Evolutionary conservation across 1,140 invertebrate genomes (phyloP), one percentile per base, ranked within the genome.

Genomic region (Lepidurus packardi): DNA sequence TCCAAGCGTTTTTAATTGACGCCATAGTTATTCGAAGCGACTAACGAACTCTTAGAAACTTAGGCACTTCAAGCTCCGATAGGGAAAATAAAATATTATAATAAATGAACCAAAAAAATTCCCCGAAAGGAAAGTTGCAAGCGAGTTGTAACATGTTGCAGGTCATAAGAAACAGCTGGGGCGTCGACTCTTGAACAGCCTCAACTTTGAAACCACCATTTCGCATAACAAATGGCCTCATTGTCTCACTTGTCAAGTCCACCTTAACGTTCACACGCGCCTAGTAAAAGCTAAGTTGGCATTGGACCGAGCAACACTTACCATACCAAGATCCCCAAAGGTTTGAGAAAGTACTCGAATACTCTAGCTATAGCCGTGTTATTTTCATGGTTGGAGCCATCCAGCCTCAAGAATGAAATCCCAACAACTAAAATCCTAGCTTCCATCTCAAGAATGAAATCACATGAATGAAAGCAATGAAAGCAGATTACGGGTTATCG

Each of bases 191-290:
- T 34, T 4, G 34, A 21, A 65, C 13, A 65, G 21, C 21, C 53
- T 65, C 16, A 21, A 13, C 21, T 13, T 13, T n/a, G 53, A 65
- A 65, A 13, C 53, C 53, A 21, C 16, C 53, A 65, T 65, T 16
- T 65, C 16, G 21, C 53, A 65, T 65, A 65, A 65, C 53, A 65
- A 65, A 65, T 65, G 53, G 53, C 8, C 53, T 65, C 53, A 65
- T 65, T 65, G 8, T 65, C 21, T 65, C 53, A 21, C 53, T 65
- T 65, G 53, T 65, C 53, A 65, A 65, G 13, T 65, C 1, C 53
- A 21, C 16, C 53, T 34, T 65, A 21, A 65, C 53, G 53, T 65
- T 65, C 53, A 65, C 9, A 11, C 16, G 21, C 53, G 53, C 21
- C 21, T 65, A 34, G 34, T 34, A 34, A 34, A 34, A 34, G 34